Conservation (phyloP, 2,113 vertebrate species). For the Dasyornis broadbenti region DNA sequence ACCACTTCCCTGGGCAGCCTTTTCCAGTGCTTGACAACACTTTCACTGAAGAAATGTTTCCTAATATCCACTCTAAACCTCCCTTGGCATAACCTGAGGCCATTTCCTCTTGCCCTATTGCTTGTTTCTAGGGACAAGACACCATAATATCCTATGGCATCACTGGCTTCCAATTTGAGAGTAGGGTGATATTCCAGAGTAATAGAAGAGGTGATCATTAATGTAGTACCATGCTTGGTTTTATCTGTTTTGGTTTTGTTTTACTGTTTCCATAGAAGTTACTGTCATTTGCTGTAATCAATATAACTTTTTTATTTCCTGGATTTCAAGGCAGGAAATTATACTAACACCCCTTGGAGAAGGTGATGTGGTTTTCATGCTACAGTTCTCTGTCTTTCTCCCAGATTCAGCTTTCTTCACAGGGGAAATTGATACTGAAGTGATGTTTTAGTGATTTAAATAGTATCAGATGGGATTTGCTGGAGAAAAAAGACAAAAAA, state of each 20-base stretch:
- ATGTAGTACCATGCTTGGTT: background rate
- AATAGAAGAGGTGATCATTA: background rate
- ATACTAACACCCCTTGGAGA: background rate
- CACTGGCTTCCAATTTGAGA: background rate
- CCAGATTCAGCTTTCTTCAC: background rate
- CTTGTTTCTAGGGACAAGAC: background rate
- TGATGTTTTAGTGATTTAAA: slow-evolving; percentile 17
- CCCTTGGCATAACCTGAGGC: background rate
- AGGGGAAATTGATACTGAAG: background rate
- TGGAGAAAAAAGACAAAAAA: background rate
- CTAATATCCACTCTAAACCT: background rate
- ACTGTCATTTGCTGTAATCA: background rate
- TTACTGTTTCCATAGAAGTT: background rate
- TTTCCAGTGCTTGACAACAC: background rate
- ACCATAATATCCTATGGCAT: fast-evolving
- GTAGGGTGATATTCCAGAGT: background rate
- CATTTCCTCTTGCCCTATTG: background rate
- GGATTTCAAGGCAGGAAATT: slow-evolving; percentile 3
- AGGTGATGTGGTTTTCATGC: background rate
- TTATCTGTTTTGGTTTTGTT: background rate
- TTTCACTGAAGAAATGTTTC: background rate
- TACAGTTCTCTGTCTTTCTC: background rate
- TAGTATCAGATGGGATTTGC: background rate
- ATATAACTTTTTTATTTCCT: background rate
- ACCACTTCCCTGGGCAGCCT: background rate